Evolutionary conservation across 2,113 vertebrate genomes (phyloP).

Genomic region (Trogon melanurus): DNA sequence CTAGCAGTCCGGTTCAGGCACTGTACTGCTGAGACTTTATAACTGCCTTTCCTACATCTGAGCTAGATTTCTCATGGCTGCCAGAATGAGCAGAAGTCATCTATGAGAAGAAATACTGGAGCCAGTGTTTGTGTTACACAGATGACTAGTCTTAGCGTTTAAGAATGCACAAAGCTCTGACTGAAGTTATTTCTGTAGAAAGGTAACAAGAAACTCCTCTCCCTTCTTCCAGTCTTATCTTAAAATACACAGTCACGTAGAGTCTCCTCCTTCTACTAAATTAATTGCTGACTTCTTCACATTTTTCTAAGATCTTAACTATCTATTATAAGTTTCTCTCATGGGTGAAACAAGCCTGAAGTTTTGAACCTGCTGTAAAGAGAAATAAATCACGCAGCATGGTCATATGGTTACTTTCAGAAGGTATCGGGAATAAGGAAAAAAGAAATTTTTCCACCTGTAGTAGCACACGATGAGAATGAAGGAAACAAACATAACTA

Average conservation of each 20-base stretch:
- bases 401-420: neutral
- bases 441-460: fast-evolving
- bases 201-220: neutral
- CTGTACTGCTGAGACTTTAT: neutral
- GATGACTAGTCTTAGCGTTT: neutral
- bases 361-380: neutral
- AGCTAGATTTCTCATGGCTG: neutral
- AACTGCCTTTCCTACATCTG: neutral
- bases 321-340: neutral
- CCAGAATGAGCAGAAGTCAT: neutral
- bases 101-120: neutral
- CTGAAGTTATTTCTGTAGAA: neutral
- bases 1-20: neutral
- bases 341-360: neutral
- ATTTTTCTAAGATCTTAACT: neutral
- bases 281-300: neutral
- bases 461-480: neutral
- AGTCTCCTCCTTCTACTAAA: neutral
- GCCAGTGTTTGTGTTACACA: neutral
- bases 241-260: neutral
- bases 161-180: neutral
- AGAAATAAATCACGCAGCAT: fast-evolving
- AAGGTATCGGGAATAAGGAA: neutral
- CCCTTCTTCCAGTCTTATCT: neutral
- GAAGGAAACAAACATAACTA: neutral